Percentiles rank a stretch among this genome's conserved stretches.
Evolutionary conservation across 2,888 invertebrate genomes (phyloP).

Genomic region (Epistrophe grossulariae): DNA sequence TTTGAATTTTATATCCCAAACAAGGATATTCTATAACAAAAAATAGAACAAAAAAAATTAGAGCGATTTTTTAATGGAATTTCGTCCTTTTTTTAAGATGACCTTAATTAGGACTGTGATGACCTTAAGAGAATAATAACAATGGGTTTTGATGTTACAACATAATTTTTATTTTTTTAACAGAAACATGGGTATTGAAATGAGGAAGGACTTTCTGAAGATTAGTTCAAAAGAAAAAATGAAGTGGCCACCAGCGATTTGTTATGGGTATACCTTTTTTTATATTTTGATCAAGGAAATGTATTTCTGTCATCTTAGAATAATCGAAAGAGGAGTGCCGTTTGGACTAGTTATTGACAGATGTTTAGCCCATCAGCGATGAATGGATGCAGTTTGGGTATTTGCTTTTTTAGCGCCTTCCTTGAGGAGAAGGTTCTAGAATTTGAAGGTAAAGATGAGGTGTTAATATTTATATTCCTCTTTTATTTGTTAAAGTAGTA

Average conservation of each 20-base stretch:
- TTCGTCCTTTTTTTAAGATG: constrained; percentile 51
- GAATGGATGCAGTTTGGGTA: constrained; percentile 9
- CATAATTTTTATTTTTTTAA: constrained; percentile 64
- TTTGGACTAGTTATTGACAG: constrained; percentile 61
- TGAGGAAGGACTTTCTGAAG: constrained; percentile 29
- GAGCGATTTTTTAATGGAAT: constrained; percentile 66
- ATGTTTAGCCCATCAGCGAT: constrained; percentile 54
- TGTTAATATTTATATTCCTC: not conserved
- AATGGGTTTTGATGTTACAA: constrained; percentile 64
- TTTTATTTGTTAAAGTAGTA: not conserved
- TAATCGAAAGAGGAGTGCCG: constrained; percentile 51
- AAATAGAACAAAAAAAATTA: constrained; percentile 45
- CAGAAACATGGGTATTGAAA: constrained; percentile 55
- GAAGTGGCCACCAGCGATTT: constrained; percentile 71
- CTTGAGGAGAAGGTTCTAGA: constrained; percentile 3
- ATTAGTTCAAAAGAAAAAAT: constrained; percentile 28
- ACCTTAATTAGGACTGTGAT: constrained; percentile 75
- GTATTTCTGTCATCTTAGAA: constrained; percentile 39
- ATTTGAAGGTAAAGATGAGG: not conserved
- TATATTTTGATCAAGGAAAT: constrained; percentile 6
- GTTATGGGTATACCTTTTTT: constrained; percentile 44
- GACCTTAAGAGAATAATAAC: constrained; percentile 49
- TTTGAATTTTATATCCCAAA: constrained; percentile 47
- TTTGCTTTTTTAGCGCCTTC: constrained; percentile 14
- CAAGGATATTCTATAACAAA: constrained; percentile 21